phyloP scores from a whole-genome alignment of 2,888 invertebrate genomes.

The Fabriciana adippe region DNA sequence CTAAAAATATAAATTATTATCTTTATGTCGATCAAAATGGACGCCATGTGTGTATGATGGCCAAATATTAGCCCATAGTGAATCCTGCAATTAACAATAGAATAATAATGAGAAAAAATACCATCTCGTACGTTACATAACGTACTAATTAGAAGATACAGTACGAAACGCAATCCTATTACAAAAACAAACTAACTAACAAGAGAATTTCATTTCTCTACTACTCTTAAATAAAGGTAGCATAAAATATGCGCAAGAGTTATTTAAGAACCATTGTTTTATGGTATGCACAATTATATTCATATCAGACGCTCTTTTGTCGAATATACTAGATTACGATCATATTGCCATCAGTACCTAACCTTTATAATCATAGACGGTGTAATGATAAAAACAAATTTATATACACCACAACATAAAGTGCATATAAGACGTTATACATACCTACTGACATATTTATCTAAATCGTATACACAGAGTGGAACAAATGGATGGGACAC shows the following conservation, averaged over 20 bases:
- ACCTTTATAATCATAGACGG: no score
- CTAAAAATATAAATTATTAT: not conserved
- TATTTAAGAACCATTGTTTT: conserved; percentile 21
- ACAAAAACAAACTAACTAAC: conserved; percentile 21
- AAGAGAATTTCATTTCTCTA: conserved; percentile 21
- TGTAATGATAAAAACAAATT: no score
- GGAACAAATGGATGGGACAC: no score
- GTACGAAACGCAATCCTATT: conserved; percentile 23
- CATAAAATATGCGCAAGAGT: conserved; percentile 16
- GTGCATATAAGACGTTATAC: no score
- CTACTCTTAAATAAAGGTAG: conserved; percentile 6
- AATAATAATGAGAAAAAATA: conserved; percentile 37
- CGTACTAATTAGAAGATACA: conserved; percentile 30
- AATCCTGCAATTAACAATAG: conserved; percentile 30
- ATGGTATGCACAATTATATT: conserved; percentile 9
- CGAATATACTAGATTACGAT: not conserved
- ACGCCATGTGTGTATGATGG: not conserved
- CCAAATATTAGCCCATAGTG: conserved; percentile 14
- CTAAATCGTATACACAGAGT: no score
- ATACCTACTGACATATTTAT: no score
- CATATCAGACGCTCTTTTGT: not conserved
- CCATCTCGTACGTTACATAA: conserved; percentile 33
- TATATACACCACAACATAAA: no score
- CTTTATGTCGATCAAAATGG: conserved; percentile 6
- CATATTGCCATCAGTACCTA: not conserved